These are phyloP conservation scores for Hylaea fasciaria DNA, from an alignment of 2,888 invertebrate genomes.

Conservation along the genomic window DNA sequence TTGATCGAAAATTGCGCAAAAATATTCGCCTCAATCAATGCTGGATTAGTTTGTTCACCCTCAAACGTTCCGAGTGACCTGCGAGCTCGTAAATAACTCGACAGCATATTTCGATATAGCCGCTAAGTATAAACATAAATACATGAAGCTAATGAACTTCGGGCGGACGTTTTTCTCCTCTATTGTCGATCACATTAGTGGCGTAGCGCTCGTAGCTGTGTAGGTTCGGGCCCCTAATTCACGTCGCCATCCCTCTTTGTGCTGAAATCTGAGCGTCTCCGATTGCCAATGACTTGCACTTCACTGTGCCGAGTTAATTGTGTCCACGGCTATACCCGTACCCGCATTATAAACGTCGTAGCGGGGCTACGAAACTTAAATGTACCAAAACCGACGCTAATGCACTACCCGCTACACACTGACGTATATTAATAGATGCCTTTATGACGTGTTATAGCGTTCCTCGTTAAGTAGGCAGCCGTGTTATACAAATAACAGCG, in stretches of 20 bases:
- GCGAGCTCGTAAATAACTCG: slow-evolving; percentile 41
- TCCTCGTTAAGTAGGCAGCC: slow-evolving; percentile 43
- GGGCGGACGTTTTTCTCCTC: slow-evolving; percentile 57
- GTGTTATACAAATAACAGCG: slow-evolving; percentile 47
- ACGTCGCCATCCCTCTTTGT: slow-evolving; percentile 64
- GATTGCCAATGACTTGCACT: slow-evolving; percentile 80
- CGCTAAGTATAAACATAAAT: slow-evolving; percentile 44
- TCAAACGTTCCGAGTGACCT: slow-evolving; percentile 35
- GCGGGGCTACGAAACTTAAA: slow-evolving; percentile 60
- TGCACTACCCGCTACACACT: slow-evolving; percentile 52
- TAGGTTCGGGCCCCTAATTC: slow-evolving; percentile 57
- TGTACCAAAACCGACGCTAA: slow-evolving; percentile 54
- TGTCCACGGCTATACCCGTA: slow-evolving; percentile 49
- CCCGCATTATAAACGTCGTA: slow-evolving; percentile 47
- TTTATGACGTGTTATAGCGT: slow-evolving; percentile 47
- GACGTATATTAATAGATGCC: slow-evolving; percentile 49
- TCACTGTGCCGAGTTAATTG: slow-evolving; percentile 74
- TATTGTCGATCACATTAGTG: slow-evolving; percentile 65
- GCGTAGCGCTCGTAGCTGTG: slow-evolving; percentile 40
- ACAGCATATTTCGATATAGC: slow-evolving; percentile 37
- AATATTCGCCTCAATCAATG: slow-evolving; percentile 14
- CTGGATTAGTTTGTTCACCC: slow-evolving; percentile 37
- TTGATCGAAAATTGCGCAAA: slow-evolving; percentile 14
- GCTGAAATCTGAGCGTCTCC: slow-evolving; percentile 73
- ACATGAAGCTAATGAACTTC: slow-evolving; percentile 56